Evolutionary conservation across 2,888 invertebrate species (phyloP).

Genomic region (Protula sp.): DNA sequence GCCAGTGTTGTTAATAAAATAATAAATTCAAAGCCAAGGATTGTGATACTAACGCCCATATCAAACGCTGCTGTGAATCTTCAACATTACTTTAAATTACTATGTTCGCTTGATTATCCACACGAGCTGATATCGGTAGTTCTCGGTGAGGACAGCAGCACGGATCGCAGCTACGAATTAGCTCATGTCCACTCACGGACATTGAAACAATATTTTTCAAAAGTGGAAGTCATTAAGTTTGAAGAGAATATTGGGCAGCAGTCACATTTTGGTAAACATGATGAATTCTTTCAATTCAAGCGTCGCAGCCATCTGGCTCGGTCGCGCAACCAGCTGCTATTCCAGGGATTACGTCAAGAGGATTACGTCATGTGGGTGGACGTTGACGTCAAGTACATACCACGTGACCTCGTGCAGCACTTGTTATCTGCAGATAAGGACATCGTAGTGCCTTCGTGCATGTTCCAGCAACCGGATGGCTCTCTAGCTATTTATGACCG

Average conservation of each 20-base stretch:
- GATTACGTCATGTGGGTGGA: slow-evolving; percentile 46
- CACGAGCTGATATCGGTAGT: slow-evolving; percentile 37
- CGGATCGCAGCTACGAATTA: slow-evolving; percentile 31
- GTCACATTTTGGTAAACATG: background rate
- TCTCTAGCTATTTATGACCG: slow-evolving; percentile 41
- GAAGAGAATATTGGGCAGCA: background rate
- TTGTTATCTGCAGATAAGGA: slow-evolving; percentile 34
- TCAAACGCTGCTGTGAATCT: slow-evolving; percentile 34
- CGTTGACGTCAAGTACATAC: slow-evolving; percentile 35
- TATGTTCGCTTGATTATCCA: slow-evolving; percentile 37
- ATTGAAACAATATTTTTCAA: slow-evolving; percentile 25
- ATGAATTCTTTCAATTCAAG: slow-evolving; percentile 24
- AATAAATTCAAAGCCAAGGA: no score
- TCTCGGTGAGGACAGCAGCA: slow-evolving; percentile 46
- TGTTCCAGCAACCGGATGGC: slow-evolving; percentile 5
- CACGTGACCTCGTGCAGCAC: slow-evolving; percentile 39
- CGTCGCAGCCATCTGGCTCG: slow-evolving; percentile 39
- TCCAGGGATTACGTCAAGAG: slow-evolving; percentile 26
- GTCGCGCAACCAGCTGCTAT: slow-evolving; percentile 35
- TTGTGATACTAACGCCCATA: slow-evolving; percentile 41
- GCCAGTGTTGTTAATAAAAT: no score
- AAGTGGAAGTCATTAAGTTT: slow-evolving; percentile 29
- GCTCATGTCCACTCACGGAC: slow-evolving; percentile 28
- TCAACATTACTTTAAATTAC: slow-evolving; percentile 26
- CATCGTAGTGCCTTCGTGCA: slow-evolving; percentile 37